Percentiles rank a stretch among this genome's conserved stretches.
Conservation (phyloP, 2,888 invertebrate genomes). For the Agrilus cyanescens region DNA sequence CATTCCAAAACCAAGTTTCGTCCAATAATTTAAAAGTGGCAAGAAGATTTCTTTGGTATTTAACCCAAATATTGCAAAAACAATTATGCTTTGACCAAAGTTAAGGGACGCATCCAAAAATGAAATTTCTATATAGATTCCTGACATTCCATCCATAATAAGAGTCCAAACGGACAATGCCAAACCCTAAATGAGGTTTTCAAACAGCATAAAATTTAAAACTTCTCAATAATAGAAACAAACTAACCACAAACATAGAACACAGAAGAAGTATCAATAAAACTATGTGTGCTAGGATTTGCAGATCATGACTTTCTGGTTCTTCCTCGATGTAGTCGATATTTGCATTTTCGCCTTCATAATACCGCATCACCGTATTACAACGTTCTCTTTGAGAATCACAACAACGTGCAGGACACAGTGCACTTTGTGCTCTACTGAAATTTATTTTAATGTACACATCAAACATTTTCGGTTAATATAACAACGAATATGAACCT, state of each 20-base stretch:
- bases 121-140: slow-evolving; percentile 85
- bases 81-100: slow-evolving; percentile 80
- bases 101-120: slow-evolving; percentile 82
- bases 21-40: slow-evolving; percentile 52
- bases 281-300: slow-evolving; percentile 70
- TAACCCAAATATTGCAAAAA: slow-evolving; percentile 77
- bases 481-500: no score
- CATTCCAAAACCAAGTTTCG: slow-evolving; percentile 57
- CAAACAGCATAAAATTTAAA: no score
- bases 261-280: slow-evolving; percentile 67
- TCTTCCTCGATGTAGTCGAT: slow-evolving; percentile 43
- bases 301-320: slow-evolving; percentile 47
- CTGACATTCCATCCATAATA: slow-evolving; percentile 72
- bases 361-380: slow-evolving; percentile 40
- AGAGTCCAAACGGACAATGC: slow-evolving; percentile 72
- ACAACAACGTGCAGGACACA: slow-evolving; percentile 41
- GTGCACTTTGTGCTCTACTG: slow-evolving; percentile 9
- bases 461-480: no score
- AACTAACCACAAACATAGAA: slow-evolving; percentile 80
- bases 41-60: slow-evolving; percentile 63
- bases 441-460: no score
- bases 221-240: not conserved
- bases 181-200: slow-evolving; percentile 49
- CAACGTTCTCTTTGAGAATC: slow-evolving; percentile 39
- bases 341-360: slow-evolving; percentile 38